Evolutionary conservation across 1,140 invertebrate genomes (phyloP), one percentile per base, ranked within the genome.

Genomic region (Nylanderia fulva): DNA sequence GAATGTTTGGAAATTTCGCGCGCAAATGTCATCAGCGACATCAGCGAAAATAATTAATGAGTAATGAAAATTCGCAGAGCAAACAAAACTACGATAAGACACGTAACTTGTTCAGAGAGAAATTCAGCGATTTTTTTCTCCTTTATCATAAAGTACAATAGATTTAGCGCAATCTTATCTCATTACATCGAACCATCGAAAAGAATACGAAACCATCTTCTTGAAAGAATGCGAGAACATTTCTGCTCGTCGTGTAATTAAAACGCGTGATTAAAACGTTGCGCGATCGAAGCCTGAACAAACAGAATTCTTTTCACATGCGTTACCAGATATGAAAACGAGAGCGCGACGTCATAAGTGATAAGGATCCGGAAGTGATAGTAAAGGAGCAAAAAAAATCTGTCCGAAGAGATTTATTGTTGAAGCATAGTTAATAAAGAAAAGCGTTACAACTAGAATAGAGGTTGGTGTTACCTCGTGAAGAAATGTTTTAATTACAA

Each of bases 1-100:
- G 42, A 66, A 66, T 36, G 61, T 68, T 52, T 54, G n/a, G n/a
- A n/a, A n/a, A n/a, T n/a, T n/a, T n/a, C n/a, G n/a, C 21, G 1
- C 45, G 45, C 45, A 13, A 66, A 15, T 3, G 45, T 33, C 27
- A 33, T 52, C 29, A 33, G 36, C 42, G 11, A 33, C n/a, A 29
- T 76, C 60, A n/a, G 45, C 48, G 33, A 79, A 54, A 68, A 39
- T 68, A 68, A 79, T 68, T 58, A 45, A 79, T 56, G 61, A 79
- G 4, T 48, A 77, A 79, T 29, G 27, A 79, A 68, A 45, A 54
- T 66, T 7, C 42, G n/a, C n/a, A n/a, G n/a, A 64, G 29, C 13
- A 4, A 3, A 48, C 29, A n/a, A 36, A 54, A 52, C 27, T 36
- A n/a, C 15, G 45, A 58, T 39, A 61, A 45, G 29, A 76, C 60